Evolutionary conservation across 2,113 vertebrate genomes (phyloP), one percentile per base, ranked within the genome.

Genomic region (Lophius piscatorius): DNA sequence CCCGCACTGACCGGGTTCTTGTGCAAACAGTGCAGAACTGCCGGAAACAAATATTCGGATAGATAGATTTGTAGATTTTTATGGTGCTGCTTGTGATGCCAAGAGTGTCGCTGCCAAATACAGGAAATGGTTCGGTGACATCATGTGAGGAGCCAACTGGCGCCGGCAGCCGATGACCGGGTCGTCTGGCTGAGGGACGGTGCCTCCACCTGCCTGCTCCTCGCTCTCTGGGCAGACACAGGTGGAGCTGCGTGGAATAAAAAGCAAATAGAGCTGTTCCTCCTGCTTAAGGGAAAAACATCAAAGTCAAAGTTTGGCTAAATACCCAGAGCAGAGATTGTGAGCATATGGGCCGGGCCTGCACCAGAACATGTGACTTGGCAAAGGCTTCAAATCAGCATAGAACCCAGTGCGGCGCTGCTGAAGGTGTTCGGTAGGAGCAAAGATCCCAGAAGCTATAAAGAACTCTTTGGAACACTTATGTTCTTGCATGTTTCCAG

Each of bases 241-340:
- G 52, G 61, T 80, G 46, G 70, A 38, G 73, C 33, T 57, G 42
- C 55, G 47, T 42, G 23, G 45, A 83, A 41, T 66, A 60, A 13
- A 14, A 24, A 36, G 18, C 9, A 1, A 11, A 21, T n/a, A 13
- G 9, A 26, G 2, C 7, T 35, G 16, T 59, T 58, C 58, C 63
- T 54, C 45, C 54, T 38, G 47, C 71, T 76, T 69, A 16, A 65
- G 68, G 74, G 75, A 76, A 74, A 74, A 60, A 67, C 63, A 66
- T 74, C 60, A 81, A 80, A 68, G 72, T 75, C 45, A 76, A 76
- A 78, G n/a, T 63, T 74, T 47, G 33, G 71, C 73, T 81, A 83
- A 58, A 63, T 80, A 76, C 46, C 41, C 28, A 39, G 66, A 28
- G 4, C 4, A 65, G 40, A 68, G 47, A 56, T 33, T 35, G 36